These are phyloP conservation scores for Pharmacophagus antenor DNA, from an alignment of 2,888 invertebrate genomes.

Conservation along the genomic window DNA sequence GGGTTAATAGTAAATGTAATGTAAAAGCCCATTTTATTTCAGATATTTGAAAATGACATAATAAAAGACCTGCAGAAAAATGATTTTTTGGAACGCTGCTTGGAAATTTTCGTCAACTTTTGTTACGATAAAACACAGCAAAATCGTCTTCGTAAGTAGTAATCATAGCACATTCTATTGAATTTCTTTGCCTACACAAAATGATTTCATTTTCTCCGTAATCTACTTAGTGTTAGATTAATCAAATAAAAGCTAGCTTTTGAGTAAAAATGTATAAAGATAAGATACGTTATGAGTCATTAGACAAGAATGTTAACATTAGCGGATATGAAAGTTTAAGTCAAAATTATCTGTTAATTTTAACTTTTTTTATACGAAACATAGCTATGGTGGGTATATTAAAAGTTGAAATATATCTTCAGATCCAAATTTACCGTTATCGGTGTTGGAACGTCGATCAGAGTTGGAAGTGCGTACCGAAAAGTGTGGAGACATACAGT, in stretches of 20 bases:
- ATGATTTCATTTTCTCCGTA: not conserved
- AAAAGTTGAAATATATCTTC: slow-evolving; percentile 32
- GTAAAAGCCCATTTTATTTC: slow-evolving; percentile 37
- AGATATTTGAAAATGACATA: slow-evolving; percentile 61
- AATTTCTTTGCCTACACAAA: not conserved
- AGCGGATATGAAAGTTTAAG: slow-evolving; percentile 22
- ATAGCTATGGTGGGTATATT: no score
- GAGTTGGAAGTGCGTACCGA: slow-evolving; percentile 67
- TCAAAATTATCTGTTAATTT: slow-evolving; percentile 19
- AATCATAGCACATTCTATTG: slow-evolving; percentile 4
- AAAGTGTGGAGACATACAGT: slow-evolving; percentile 52
- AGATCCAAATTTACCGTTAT: slow-evolving; percentile 66
- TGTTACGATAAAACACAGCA: slow-evolving; percentile 54
- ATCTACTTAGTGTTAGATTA: not conserved
- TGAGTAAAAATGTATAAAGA: slow-evolving; percentile 8
- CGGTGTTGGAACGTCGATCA: slow-evolving; percentile 58
- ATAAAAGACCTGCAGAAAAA: slow-evolving; percentile 53
- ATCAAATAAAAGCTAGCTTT: slow-evolving; percentile 5
- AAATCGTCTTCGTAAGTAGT: slow-evolving; percentile 55
- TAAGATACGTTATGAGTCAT: slow-evolving; percentile 21
- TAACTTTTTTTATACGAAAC: no score
- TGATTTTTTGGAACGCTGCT: slow-evolving; percentile 57
- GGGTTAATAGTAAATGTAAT: not conserved
- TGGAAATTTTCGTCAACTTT: slow-evolving; percentile 64
- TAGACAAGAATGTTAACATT: not conserved